Evolutionary conservation across 2,888 invertebrate species (phyloP).

Genomic region (Ectemnius cavifrons): DNA sequence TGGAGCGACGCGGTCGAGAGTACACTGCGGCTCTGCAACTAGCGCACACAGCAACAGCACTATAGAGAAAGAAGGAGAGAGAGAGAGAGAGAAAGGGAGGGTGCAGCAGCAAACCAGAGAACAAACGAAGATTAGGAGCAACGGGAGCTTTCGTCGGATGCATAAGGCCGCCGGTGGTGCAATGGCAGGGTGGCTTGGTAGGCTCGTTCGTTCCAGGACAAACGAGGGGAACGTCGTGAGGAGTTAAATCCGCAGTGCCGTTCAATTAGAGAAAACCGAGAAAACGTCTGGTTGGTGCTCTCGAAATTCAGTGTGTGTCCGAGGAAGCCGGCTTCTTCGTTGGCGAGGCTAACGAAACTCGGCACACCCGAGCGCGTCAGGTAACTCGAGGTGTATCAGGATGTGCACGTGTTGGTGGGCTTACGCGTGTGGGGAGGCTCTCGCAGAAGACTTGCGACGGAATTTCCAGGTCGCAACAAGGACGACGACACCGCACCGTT

Average conservation of each 20-base stretch:
- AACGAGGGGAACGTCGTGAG: not conserved
- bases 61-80: not conserved
- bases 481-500: slow-evolving; percentile 32
- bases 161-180: slow-evolving; percentile 5
- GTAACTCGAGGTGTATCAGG: no score
- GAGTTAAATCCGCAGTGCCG: slow-evolving; percentile 49
- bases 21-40: not conserved
- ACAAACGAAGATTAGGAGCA: slow-evolving; percentile 33
- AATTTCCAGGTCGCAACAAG: slow-evolving; percentile 52
- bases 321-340: slow-evolving; percentile 6
- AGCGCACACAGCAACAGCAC: not conserved
- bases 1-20: not conserved
- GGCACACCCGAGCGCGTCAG: no score
- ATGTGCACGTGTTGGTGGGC: slow-evolving; percentile 16
- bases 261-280: slow-evolving; percentile 66
- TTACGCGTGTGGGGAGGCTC: slow-evolving; percentile 4
- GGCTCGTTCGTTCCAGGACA: not conserved
- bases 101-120: not conserved
- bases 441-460: slow-evolving; percentile 40
- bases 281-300: slow-evolving; percentile 46
- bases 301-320: slow-evolving; percentile 8
- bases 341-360: not conserved
- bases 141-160: slow-evolving; percentile 16
- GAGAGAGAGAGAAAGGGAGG: no score
- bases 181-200: no score